Evolutionary conservation across 2,797 vertebrate species (phyloP).

Genomic region (Mergus octosetaceus): DNA sequence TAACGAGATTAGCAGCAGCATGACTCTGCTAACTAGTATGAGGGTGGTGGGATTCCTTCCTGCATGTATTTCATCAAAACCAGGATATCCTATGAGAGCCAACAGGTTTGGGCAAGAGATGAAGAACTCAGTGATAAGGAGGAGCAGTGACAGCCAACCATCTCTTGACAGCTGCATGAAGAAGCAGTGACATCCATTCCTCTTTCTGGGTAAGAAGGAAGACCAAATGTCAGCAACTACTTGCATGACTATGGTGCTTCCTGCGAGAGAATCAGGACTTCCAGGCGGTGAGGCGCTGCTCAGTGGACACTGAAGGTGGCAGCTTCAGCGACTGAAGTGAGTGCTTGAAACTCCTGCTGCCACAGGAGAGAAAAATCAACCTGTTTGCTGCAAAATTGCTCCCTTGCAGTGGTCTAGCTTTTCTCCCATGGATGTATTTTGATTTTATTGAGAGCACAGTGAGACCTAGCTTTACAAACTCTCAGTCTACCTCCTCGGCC

Average conservation of each 20-base stretch:
- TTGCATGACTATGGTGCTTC: background rate
- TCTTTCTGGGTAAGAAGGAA: background rate
- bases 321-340: background rate
- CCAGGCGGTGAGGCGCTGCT: background rate
- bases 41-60: background rate
- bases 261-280: background rate
- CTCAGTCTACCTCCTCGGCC: background rate
- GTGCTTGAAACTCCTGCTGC: background rate
- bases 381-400: background rate
- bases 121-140: background rate
- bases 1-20: background rate
- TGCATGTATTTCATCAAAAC: background rate
- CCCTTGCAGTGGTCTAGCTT: background rate
- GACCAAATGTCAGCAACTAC: accelerated
- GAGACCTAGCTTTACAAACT: background rate
- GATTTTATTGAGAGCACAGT: background rate
- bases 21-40: background rate
- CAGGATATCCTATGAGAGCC: background rate
- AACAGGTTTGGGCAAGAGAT: background rate
- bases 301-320: background rate
- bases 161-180: background rate
- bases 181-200: background rate
- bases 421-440: background rate
- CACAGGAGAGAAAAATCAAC: background rate
- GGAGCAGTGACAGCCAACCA: background rate